Evolutionary conservation across 2,113 vertebrate genomes (phyloP), one percentile per base, ranked within the genome.

Genomic region (Penelope pileata): DNA sequence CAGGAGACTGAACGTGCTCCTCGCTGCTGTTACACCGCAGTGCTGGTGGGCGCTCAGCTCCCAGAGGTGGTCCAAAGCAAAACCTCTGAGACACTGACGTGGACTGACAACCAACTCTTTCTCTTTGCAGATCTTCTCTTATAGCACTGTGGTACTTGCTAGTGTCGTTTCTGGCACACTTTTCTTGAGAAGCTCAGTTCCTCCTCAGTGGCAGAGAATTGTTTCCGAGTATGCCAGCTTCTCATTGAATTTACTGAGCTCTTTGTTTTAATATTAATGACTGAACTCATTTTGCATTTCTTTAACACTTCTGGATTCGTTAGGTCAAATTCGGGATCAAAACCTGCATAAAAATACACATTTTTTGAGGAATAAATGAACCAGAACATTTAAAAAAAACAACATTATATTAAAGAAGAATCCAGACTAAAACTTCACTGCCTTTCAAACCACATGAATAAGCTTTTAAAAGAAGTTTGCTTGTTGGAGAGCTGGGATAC

Each of bases 401-500:
- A 66, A 48, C 7, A 21, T 54, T 34, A 9, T 32, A 32, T 32
- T 47, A 66, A 11, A 30, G 30, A 94, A 63, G 34, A 2, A 67
- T 62, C 32, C 67, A 80, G 64, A 93, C 47, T 34, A 85, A 88
- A 93, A 74, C 36, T 93, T 83, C 32, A 7, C 22, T 51, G 75
- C 23, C 42, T 86, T 94, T 88, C 59, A 34, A 67, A 64, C 29
- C n/a, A 90, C 42, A 51, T 47, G 32, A 85, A 83, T 80, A 67
- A 90, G 32, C 16, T 85, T 91, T 83, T 78, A 66, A 87, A 87
- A 87, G 27, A 66, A n/a, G 27, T 47, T 75, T 81, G 68, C 75
- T 94, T 91, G 42, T 67, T 69, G 54, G 67, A 94, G 88, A 72
- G 32, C 63, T 80, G 78, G 59, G 63, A 95, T 77, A 50, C 72